Base-by-base conservation (phyloP, 2,888 invertebrate genomes). In the Trilocha varians region DNA sequence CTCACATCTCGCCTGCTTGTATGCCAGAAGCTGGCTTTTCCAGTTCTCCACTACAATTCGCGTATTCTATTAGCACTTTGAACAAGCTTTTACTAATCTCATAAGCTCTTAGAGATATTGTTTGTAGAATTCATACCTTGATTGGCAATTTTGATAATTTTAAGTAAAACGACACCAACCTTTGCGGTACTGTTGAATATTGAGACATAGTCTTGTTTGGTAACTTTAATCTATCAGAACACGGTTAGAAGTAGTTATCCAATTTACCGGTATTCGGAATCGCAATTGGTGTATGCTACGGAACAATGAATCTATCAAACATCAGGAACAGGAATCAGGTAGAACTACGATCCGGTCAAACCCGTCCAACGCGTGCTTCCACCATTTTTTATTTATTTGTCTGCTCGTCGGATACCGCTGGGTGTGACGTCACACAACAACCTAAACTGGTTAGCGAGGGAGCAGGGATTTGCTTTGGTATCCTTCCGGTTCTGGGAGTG, bases 341-440 rank as follows among this genome's bases (percentile, higher is more conserved):
- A 80, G 83, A 83, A 77, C 84, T 83, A 84, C 85, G 78, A 83
- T 84, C 83, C 82, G 78, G 84, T 84, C 77, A 78, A 84, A 85
- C 85, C 78, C 79, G 85, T 85, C 84, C 74, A 66, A 77, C 82
- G 83, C 80, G 85, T 84, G 84, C 83, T 84, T 82, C 80, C 84
- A 84, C 80, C 83, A 83, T 80, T 85, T 85, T 84, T 84, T 83
- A 80, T 83, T 85, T 85, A 84, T 84, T 85, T 80, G 82, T 84
- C 78, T 83, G 84, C 78, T 69, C 78, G 83, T 80, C 75, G 76
- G 78, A 75, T 83, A 83, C 84, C 84, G 84, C 84, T 83, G 83
- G 73, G 78, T 58, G 79, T 84, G 84, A 84, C 85, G 84, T 84
- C 83, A 84, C 70, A 66, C 83, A 69, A 84, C 83, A 69, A 84